Conservation (phyloP, 64 coral and sea anemone genomes). For the Dendronephthya gigantea region DNA sequence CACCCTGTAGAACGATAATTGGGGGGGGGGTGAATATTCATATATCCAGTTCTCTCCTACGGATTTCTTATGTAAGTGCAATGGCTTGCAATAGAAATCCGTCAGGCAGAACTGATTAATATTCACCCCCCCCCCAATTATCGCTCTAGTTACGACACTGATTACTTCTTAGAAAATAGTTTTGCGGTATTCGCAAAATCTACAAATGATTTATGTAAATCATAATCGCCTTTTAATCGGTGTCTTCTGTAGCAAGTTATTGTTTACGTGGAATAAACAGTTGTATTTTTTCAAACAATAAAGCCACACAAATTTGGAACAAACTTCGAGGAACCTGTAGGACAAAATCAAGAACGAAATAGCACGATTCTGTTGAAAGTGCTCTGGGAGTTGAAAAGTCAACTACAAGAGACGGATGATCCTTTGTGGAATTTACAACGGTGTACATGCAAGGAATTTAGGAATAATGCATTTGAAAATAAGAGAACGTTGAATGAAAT, state of each 20-base stretch:
- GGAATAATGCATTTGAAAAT: not conserved
- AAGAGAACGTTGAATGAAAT: not conserved
- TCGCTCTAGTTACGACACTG: too few relatives aligned
- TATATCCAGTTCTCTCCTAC: too few relatives aligned
- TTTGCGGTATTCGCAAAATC: not conserved
- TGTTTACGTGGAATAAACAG: not conserved
- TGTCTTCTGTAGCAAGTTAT: too few relatives aligned
- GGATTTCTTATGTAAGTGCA: too few relatives aligned
- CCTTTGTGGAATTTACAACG: constrained; percentile 1
- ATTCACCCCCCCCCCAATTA: too few relatives aligned
- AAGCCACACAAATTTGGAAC: not conserved
- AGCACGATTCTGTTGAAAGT: not conserved
- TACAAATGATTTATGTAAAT: too few relatives aligned
- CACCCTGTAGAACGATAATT: too few relatives aligned
- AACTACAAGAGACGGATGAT: constrained; percentile 3
- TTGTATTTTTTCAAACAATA: not conserved
- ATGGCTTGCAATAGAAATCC: too few relatives aligned
- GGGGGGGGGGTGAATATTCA: too few relatives aligned
- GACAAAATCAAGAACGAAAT: not conserved
- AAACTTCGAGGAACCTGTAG: not conserved
- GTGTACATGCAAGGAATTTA: constrained; percentile 1
- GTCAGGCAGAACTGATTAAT: too few relatives aligned
- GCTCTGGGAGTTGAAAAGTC: not conserved
- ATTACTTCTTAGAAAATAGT: not conserved
- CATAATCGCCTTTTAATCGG: too few relatives aligned